Base-by-base conservation (phyloP, 2,113 vertebrate genomes). In the Zosterops lateralis region DNA sequence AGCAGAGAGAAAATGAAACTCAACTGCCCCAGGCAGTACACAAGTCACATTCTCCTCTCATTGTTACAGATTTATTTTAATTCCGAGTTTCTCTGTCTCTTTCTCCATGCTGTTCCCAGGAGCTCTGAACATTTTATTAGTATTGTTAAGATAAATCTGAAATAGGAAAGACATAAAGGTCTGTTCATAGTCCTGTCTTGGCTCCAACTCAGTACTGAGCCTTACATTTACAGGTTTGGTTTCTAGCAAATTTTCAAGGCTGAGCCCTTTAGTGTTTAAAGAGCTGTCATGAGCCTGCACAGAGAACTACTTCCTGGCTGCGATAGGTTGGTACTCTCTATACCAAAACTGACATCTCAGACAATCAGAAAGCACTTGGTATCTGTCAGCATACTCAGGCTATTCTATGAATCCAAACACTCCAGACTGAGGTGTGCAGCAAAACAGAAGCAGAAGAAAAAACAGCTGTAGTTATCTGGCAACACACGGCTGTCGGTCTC, bases 131-230 rank as follows among this genome's bases (percentile, higher is more conserved):
- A 56, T 53, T 84, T 78, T 88, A 75, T 78, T 60, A 78, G 31
- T 36, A 53, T 36, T 57, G 24, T n/a, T 90, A 73, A 85, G 47
- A 42, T 42, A 90, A 90, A 67, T 72, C 36, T 45, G 80, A 88
- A 90, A 83, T 25, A 26, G 93, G 40, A 74, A 31, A 83, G 36
- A 61, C 7, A 19, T 12, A 67, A 50, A 89, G 16, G 45, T 73
- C 28, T 85, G 58, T 48, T 64, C 54, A 20, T 19, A 51, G 32
- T 38, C 24, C 19, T 6, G 3, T 65, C 53, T 84, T 7, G 1
- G 57, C 29, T 92, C 51, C 36, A 74, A 7, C 25, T 66, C 67
- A 65, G 56, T 38, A 26, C 29, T 7, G 7, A 89, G 21, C 13
- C 57, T 67, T 66, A 65, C 6, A 17, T 77, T 80, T 58, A 51